phyloP scores from a whole-genome alignment of 2,797 vertebrate species.

The Varecia variegata region DNA sequence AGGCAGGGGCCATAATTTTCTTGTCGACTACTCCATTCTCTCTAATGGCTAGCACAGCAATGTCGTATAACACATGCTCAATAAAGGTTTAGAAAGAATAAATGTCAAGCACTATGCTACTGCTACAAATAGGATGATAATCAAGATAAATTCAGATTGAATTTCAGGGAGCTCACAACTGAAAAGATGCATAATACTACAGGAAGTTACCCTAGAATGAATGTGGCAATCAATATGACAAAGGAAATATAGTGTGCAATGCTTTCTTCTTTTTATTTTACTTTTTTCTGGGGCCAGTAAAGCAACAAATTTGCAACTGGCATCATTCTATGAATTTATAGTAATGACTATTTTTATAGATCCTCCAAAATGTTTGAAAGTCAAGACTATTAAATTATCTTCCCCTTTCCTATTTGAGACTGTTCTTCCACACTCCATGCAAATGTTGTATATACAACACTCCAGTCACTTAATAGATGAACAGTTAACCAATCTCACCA shows the following conservation, averaged over 20 bases:
- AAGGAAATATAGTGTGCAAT: not conserved
- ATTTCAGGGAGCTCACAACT: not conserved
- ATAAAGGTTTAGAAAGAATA: not conserved
- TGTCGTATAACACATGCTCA: not conserved
- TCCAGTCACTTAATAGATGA: not conserved
- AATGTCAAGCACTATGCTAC: not conserved
- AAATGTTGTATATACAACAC: not conserved
- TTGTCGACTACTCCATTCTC: not conserved
- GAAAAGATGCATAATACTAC: not conserved
- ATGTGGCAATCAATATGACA: not conserved
- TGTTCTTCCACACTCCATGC: not conserved
- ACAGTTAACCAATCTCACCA: not conserved
- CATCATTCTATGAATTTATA: not conserved
- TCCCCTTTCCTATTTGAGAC: not conserved
- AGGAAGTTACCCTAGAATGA: not conserved
- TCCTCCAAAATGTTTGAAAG: not conserved
- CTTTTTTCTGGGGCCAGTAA: not conserved
- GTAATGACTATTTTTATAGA: not conserved
- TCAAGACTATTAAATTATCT: not conserved
- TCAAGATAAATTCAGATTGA: not conserved
- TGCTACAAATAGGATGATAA: not conserved
- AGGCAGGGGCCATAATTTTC: not conserved
- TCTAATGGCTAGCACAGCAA: not conserved
- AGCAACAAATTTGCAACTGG: not conserved
- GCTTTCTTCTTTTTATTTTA: not conserved